phyloP scores from a whole-genome alignment of 2,113 vertebrate genomes.

The Channa argus region DNA sequence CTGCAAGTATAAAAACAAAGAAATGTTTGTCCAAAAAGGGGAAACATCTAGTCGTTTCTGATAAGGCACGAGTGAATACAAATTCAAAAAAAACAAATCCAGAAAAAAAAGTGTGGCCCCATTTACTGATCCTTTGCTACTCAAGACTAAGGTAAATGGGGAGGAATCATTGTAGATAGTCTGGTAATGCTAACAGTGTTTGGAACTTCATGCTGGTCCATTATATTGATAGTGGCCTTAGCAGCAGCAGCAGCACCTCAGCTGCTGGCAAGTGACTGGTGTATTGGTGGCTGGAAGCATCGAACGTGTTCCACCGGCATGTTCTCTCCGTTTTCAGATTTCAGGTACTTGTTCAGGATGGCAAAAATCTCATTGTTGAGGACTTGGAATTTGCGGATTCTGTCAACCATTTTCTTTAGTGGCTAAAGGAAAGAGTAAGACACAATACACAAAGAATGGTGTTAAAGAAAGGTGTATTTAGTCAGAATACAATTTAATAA shows the following conservation, averaged over 20 bases:
- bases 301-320: conserved; percentile 96
- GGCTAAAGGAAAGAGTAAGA: conserved; percentile 78
- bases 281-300: conserved; percentile 98
- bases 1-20: conserved; percentile 77
- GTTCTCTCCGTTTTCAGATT: conserved; percentile 94
- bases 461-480: not conserved
- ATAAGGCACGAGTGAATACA: conserved; percentile 86
- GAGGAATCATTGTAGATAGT: conserved; percentile 45
- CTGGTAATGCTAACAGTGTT: conserved; percentile 43
- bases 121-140: conserved; percentile 52
- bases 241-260: conserved; percentile 64
- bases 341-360: conserved; percentile 96
- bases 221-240: not conserved
- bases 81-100: conserved; percentile 41
- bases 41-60: conserved; percentile 61
- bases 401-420: conserved; percentile 98
- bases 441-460: not conserved
- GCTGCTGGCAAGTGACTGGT: conserved; percentile 97
- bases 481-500: too few relatives aligned
- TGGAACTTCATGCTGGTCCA: conserved; percentile 42
- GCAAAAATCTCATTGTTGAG: conserved; percentile 95
- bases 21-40: conserved; percentile 58
- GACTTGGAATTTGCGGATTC: conserved; percentile 97
- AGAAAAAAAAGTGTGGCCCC: conserved; percentile 53
- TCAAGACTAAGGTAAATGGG: conserved; percentile 13